Evolutionary conservation across 1,140 invertebrate species (phyloP).

Genomic region (Philotrypesis tridentata): DNA sequence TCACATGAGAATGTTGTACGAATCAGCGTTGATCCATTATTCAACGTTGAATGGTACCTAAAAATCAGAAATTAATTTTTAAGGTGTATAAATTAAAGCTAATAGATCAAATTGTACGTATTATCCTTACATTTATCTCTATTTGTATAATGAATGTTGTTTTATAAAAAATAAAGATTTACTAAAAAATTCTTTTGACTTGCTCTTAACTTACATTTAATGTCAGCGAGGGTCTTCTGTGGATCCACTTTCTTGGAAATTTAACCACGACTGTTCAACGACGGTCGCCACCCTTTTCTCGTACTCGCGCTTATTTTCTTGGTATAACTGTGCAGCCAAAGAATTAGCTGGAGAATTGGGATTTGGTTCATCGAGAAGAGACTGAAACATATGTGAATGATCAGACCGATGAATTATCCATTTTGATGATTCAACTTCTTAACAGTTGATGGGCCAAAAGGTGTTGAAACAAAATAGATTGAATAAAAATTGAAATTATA

Average conservation of each 20-base stretch:
- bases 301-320: slow-evolving; percentile 80
- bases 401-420: neutral
- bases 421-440: neutral
- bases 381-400: slow-evolving; percentile 71
- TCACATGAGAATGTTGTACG: slow-evolving; percentile 44
- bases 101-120: slow-evolving; percentile 24
- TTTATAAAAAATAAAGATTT: slow-evolving; percentile 32
- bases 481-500: slow-evolving; percentile 66
- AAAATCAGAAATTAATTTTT: slow-evolving; percentile 36
- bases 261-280: slow-evolving; percentile 81
- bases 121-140: neutral
- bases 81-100: slow-evolving; percentile 32
- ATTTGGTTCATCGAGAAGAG: slow-evolving; percentile 80
- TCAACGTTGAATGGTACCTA: slow-evolving; percentile 38
- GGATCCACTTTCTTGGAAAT: slow-evolving; percentile 71
- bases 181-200: slow-evolving; percentile 3
- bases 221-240: slow-evolving; percentile 71
- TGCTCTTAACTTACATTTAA: slow-evolving; percentile 55
- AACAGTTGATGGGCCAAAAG: neutral
- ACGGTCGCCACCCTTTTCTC: slow-evolving; percentile 81
- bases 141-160: slow-evolving; percentile 30
- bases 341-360: slow-evolving; percentile 83
- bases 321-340: slow-evolving; percentile 81
- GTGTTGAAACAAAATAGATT: slow-evolving; percentile 55
- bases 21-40: slow-evolving; percentile 36